phyloP scores from a whole-genome alignment of 2,888 invertebrate species.

The Plusia festucae region DNA sequence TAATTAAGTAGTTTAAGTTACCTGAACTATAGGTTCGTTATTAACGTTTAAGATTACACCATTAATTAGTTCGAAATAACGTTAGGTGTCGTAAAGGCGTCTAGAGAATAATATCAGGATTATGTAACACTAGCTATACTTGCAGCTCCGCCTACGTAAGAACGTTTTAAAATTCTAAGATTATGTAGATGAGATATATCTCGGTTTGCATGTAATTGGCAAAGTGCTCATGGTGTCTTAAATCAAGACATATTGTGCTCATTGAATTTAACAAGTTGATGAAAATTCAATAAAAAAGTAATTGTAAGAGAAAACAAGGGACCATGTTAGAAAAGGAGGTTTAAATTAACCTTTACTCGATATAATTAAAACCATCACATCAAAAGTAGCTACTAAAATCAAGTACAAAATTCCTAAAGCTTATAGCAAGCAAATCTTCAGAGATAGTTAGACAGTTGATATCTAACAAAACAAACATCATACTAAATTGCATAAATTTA shows the following conservation, averaged over 20 bases:
- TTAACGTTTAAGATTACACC: not conserved
- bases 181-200: not conserved
- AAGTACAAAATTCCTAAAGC: no score
- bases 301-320: no score
- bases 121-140: not conserved
- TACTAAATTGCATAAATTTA: not conserved
- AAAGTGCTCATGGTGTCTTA: no score
- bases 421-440: not conserved
- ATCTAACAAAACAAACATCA: not conserved
- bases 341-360: no score
- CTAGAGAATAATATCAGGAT: conserved; percentile 7
- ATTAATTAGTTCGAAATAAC: conserved; percentile 16
- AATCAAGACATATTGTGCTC: no score
- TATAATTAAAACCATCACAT: not conserved
- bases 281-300: no score
- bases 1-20: conserved; percentile 25
- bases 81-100: not conserved
- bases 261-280: no score
- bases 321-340: no score
- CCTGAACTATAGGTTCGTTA: conserved; percentile 17
- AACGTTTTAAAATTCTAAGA: not conserved
- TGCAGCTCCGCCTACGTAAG: not conserved
- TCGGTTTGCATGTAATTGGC: not conserved
- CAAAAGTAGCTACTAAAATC: not conserved
- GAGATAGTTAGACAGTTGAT: not conserved